A percentile compares a stretch with the other conserved stretches of the same genome.
phyloP scores from a whole-genome alignment of 2,113 vertebrate genomes.

The Helogale parvula region DNA sequence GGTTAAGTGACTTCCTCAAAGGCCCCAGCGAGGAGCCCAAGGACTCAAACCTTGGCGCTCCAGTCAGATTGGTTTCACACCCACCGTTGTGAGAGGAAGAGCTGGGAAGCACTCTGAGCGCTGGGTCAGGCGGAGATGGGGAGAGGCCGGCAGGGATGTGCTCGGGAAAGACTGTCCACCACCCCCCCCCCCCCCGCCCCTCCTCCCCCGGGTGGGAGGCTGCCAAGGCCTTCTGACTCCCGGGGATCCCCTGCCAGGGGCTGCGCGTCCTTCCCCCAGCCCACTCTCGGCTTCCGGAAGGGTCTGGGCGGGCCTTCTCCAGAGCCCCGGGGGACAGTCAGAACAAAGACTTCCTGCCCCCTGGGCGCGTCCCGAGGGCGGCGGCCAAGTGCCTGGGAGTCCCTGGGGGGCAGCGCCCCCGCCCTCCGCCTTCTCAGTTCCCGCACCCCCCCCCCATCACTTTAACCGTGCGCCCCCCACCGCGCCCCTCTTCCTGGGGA shows the following conservation, averaged over 20 bases:
- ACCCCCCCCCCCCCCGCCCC: not conserved
- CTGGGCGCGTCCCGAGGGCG: not conserved
- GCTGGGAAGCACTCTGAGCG: not conserved
- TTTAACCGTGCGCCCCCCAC: not conserved
- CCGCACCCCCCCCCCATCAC: not conserved
- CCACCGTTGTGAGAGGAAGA: not conserved
- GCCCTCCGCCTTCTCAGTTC: not conserved
- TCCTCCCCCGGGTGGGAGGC: not conserved
- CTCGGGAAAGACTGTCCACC: not conserved
- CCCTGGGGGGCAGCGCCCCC: not conserved
- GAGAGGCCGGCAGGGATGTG: not conserved
- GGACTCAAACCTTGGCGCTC: accelerated
- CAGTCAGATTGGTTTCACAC: not conserved
- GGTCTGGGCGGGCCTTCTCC: not conserved
- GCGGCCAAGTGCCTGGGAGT: not conserved
- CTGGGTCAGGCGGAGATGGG: not conserved
- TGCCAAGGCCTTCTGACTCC: not conserved
- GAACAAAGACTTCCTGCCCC: not conserved
- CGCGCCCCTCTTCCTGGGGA: accelerated
- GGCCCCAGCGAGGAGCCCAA: not conserved
- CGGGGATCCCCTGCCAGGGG: not conserved
- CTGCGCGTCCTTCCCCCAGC: slow-evolving; percentile 44
- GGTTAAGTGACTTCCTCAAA: not conserved
- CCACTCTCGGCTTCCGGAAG: slow-evolving; percentile 50
- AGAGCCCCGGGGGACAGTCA: not conserved